A percentile compares a stretch with the other conserved stretches of the same genome.
Evolutionary conservation across 64 coral and sea anemone genomes (phyloP).

Genomic region (Pachyseris speciosa): DNA sequence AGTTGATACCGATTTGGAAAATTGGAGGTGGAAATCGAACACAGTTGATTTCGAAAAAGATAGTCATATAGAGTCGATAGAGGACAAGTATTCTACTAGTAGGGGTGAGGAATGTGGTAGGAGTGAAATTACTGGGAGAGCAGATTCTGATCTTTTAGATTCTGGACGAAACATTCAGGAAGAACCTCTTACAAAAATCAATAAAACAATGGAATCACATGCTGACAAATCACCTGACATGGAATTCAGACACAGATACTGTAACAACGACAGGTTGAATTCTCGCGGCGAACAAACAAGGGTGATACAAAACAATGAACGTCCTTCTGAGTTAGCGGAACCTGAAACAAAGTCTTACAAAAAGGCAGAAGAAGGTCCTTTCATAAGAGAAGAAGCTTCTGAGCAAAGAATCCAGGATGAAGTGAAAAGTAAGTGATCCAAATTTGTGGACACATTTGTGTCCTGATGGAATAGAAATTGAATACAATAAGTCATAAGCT

Average conservation of each 20-base stretch:
- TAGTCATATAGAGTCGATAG: not conserved
- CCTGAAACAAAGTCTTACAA: not conserved
- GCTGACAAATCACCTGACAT: not conserved
- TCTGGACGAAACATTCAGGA: not conserved
- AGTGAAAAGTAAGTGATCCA: constrained; percentile 18
- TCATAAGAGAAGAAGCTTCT: not conserved
- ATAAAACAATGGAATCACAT: not conserved
- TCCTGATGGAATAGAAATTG: too few species aligned
- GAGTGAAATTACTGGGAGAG: not conserved
- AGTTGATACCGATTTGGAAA: not conserved
- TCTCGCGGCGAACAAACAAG: not conserved
- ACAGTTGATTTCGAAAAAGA: not conserved
- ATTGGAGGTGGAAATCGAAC: not conserved
- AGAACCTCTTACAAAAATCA: not conserved
- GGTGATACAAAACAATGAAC: not conserved
- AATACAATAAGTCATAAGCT: too few species aligned
- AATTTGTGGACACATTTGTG: too few species aligned
- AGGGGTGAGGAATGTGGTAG: not conserved
- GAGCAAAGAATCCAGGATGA: not conserved
- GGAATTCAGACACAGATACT: constrained; percentile 11
- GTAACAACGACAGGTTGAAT: not conserved
- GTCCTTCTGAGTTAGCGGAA: not conserved
- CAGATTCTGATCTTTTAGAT: not conserved
- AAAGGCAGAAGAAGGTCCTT: not conserved
- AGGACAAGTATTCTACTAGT: not conserved